A percentile compares a stretch with the other conserved stretches of the same genome.
Evolutionary conservation across 2,113 vertebrate genomes (phyloP).

Genomic region (Sus scrofa): DNA sequence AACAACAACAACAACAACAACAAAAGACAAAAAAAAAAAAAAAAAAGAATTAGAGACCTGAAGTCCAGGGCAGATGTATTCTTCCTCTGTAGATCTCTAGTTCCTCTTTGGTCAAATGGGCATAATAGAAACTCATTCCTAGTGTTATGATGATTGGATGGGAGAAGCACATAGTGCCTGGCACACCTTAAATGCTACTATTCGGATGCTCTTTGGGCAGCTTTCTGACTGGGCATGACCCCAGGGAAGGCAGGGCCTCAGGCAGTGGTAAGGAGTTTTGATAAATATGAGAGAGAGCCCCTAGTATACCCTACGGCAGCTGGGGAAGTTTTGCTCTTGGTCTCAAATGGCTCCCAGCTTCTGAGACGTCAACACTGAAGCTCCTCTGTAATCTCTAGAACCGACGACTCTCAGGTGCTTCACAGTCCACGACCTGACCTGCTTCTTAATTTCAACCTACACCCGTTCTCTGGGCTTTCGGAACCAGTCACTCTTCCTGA

Average conservation of each 20-base stretch:
- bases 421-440: background rate
- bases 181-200: accelerated
- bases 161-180: background rate
- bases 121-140: background rate
- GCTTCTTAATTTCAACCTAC: background rate
- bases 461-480: background rate
- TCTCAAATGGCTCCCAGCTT: background rate
- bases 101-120: background rate
- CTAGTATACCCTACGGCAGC: background rate
- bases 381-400: background rate
- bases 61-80: background rate
- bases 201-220: background rate
- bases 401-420: background rate
- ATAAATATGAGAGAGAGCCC: background rate
- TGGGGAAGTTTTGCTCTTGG: background rate
- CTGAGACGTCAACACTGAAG: background rate
- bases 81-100: background rate
- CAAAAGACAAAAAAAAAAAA: no score
- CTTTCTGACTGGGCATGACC: background rate
- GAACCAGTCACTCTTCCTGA: background rate
- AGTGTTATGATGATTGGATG: background rate
- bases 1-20: no score
- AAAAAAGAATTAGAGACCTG: background rate
- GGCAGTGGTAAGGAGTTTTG: background rate
- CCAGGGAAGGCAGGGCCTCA: background rate